Percentiles rank a stretch among this genome's conserved stretches.
Evolutionary conservation across 2,113 vertebrate species (phyloP).

Genomic region (Sturnus vulgaris): DNA sequence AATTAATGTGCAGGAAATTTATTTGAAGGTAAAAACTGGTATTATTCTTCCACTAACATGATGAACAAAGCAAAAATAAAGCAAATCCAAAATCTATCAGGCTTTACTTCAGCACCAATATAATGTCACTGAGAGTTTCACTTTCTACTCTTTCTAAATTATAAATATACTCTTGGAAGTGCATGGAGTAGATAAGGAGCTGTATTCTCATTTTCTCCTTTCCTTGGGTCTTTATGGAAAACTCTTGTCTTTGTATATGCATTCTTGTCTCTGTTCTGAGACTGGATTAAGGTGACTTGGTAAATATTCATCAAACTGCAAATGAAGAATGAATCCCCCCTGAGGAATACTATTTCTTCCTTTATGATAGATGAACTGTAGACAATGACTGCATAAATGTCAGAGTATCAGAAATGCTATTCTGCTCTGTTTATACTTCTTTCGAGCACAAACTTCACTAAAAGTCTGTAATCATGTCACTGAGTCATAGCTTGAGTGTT

Average conservation of each 20-base stretch:
- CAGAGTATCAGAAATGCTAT: background rate
- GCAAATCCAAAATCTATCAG: background rate
- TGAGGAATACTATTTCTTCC: background rate
- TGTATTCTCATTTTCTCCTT: background rate
- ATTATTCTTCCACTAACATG: background rate
- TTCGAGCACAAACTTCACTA: background rate
- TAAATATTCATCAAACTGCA: background rate
- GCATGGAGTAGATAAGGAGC: background rate
- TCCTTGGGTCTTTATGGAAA: background rate
- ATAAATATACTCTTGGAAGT: background rate
- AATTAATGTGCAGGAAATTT: background rate
- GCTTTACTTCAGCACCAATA: background rate
- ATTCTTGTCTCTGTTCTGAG: background rate
- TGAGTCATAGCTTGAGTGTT: background rate
- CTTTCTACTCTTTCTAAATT: background rate
- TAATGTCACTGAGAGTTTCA: background rate
- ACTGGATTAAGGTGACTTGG: background rate
- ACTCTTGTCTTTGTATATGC: background rate
- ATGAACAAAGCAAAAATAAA: background rate
- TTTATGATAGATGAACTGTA: background rate
- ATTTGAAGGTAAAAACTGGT: background rate
- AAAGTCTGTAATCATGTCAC: background rate
- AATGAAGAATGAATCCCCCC: background rate
- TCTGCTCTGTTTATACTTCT: background rate
- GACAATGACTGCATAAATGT: background rate